Base-by-base conservation (phyloP, 2,888 invertebrate genomes). In the Eupithecia subfuscata region DNA sequence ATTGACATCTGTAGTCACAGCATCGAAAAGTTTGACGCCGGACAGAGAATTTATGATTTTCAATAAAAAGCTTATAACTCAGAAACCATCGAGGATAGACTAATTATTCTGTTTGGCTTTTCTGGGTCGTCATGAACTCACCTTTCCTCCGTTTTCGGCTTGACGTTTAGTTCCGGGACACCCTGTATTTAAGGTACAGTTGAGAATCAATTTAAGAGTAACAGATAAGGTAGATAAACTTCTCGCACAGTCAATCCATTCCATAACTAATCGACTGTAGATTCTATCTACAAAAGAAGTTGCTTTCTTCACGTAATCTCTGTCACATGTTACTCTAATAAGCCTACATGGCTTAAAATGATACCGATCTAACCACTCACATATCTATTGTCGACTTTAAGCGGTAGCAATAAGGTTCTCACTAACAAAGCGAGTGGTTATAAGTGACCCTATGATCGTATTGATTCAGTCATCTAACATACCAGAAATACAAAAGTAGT, bases 401-500 rank as follows among this genome's bases (percentile, higher is more conserved):
- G 2, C 12, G 12, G 37, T 67, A 37, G 34, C 11, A 67, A 67
- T 67, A 67, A 67, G 65, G 65, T 67, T 25, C 60, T 6, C 25
- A 25, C 60, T 25, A 34, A 64, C 18, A 64, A 34, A 34, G 16
- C 34, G 18, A 34, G 9, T 34, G 1, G 34, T 18, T 64, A 9
- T 9, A 16, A 18, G 8, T 34, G 18, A 64, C 34, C 64, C 64
- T 64, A 64, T 9, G 16, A 30, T 25, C 30, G 14, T 63, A 73
- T 73, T 75, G 76, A 77, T 78, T 48, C 71, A 73, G 74, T 74
- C 75, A 73, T 65, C 69, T 63, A 63, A 16, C 73, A 78, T 77
- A 78, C 79, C 76, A 73, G 78, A 78, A 78, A 73, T 74, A 77
- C 76, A 56, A 40, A 67, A 67, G 79, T 76, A 16, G 70, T 80